Evolutionary conservation across 2,797 vertebrate species (phyloP).

Genomic region (Graptemys geographica): DNA sequence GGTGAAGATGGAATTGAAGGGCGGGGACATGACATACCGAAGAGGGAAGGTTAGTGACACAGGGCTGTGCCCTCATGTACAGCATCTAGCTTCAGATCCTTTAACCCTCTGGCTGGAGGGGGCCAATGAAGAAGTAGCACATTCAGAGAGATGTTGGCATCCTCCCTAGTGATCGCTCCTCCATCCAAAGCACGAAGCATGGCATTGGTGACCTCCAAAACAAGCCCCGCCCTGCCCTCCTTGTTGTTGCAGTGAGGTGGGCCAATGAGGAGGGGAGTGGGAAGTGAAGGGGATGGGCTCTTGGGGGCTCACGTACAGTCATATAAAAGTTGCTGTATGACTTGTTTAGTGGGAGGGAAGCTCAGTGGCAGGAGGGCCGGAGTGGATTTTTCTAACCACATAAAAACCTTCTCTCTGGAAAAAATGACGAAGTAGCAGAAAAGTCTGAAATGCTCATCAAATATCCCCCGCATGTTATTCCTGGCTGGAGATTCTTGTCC

Average conservation of each 20-base stretch:
- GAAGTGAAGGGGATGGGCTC: rapidly evolving
- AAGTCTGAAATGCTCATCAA: neutral
- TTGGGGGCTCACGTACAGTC: neutral
- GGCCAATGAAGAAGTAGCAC: neutral
- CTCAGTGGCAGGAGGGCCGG: neutral
- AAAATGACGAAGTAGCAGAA: neutral
- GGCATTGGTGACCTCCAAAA: neutral
- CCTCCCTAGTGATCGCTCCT: neutral
- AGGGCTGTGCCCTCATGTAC: neutral
- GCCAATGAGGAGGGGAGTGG: neutral
- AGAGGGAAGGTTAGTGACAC: neutral
- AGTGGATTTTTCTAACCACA: neutral
- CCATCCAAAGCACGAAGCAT: rapidly evolving
- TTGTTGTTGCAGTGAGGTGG: neutral
- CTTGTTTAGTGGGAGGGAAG: neutral
- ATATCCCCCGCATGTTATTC: too few relatives aligned
- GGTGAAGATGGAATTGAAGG: neutral
- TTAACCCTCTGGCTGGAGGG: neutral
- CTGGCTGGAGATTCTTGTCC: neutral
- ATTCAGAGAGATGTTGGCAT: neutral
- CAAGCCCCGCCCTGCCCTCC: neutral
- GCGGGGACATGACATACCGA: neutral
- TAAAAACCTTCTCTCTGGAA: neutral
- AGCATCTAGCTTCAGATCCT: neutral
- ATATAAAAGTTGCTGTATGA: neutral